These are phyloP conservation scores for Procambarus clarkii DNA, from an alignment of 1,140 invertebrate genomes.

Conservation along the genomic window DNA sequence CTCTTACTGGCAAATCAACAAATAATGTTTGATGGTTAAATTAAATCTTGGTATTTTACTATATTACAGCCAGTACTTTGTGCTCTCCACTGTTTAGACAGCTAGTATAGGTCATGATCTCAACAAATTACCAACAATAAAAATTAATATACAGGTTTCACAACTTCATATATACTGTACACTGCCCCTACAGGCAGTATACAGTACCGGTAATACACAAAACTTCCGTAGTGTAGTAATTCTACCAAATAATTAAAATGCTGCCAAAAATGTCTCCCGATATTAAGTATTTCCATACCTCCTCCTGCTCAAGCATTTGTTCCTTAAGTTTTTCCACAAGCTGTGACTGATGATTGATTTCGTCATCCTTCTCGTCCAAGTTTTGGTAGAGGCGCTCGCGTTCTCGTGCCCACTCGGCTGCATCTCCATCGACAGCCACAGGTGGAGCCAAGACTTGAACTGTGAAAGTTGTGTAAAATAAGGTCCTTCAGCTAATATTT, in stretches of 20 bases:
- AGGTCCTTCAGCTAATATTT: not conserved
- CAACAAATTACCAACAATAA: too few species aligned
- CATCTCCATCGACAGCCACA: slow-evolving; percentile 43
- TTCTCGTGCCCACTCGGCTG: slow-evolving; percentile 84
- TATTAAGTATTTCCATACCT: slow-evolving; percentile 75
- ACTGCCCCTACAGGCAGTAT: too few species aligned
- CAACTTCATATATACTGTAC: too few species aligned
- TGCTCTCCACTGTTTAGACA: too few species aligned
- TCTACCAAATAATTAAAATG: not conserved
- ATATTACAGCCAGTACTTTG: too few species aligned
- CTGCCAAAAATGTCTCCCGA: not conserved
- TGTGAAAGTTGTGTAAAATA: not conserved
- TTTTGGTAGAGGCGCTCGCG: slow-evolving; percentile 95
- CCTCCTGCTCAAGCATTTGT: slow-evolving; percentile 98
- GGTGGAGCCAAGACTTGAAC: slow-evolving; percentile 19
- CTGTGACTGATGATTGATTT: slow-evolving; percentile 98
- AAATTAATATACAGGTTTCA: too few species aligned
- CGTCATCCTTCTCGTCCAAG: slow-evolving; percentile 99
- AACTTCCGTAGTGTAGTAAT: not conserved
- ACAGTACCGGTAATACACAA: too few species aligned
- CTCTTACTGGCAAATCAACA: too few species aligned
- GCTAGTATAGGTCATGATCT: too few species aligned
- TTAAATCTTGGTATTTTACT: too few species aligned
- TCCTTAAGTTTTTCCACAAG: slow-evolving; percentile 97
- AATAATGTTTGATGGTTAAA: too few species aligned